Evolutionary conservation across 2,113 vertebrate genomes (phyloP), one percentile per base, ranked within the genome.

Genomic region (Apus apus): DNA sequence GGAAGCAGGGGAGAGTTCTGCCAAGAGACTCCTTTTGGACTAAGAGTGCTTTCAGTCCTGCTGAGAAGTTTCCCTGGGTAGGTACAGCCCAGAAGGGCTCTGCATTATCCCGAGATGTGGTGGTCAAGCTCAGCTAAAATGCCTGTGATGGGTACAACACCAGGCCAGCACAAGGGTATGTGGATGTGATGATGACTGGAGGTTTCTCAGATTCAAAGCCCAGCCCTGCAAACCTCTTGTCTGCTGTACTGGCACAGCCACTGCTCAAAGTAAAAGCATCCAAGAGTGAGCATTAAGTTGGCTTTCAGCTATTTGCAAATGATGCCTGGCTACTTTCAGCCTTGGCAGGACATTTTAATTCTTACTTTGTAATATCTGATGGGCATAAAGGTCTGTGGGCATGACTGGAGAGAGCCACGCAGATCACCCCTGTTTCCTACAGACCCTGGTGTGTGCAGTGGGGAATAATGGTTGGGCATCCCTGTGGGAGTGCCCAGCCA

Each of bases 1-100:
- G 82, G 93, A 97, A 96, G 79, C n/a, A 86, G 60, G 90, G 76
- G 61, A 97, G 78, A 96, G 54, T n/a, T 71, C 71, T 48, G 48
- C 60, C 61, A 87, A 95, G 45, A 92, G 62, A 38, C 46, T 93
- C 57, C 38, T 92, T 94, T 72, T 43, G 58, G 61, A 36, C 7
- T 20, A 53, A 54, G 38, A 79, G 58, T 77, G 78, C 60, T 67
- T 94, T 96, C 80, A 88, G 82, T 70, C 78, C 82, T 13, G 7
- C 68, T 75, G 58, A 80, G 57, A 85, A 45, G 46, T 9, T 83
- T 11, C 36, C 12, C 5, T 8, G 11, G 15, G 60, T 74, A 91
- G 85, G 85, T 92, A 15, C 56, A 57, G 10, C 58, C 64, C 53
- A 58, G 46, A 48, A 83, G 9, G 9, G 26, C 9, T 84, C 51